A percentile compares a stretch with the other conserved stretches of the same genome.
These are phyloP conservation scores for Trachemys scripta DNA, from an alignment of 2,113 vertebrate genomes.

Conservation along the genomic window DNA sequence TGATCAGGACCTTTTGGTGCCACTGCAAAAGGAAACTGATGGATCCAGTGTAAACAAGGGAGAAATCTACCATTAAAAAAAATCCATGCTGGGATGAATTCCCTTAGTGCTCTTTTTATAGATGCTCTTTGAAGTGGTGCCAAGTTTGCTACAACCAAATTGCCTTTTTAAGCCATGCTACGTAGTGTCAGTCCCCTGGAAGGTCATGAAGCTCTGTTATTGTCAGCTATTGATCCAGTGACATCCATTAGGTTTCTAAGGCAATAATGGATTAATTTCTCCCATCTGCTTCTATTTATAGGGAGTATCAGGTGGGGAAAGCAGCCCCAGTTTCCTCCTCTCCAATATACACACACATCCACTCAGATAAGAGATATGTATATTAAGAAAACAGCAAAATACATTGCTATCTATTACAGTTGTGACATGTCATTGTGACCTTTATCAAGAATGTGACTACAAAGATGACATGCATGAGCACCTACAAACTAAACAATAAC, in stretches of 20 bases:
- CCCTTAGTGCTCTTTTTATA: not conserved
- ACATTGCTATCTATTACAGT: not conserved
- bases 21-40: not conserved
- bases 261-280: not conserved
- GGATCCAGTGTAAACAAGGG: not conserved
- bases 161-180: not conserved
- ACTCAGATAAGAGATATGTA: not conserved
- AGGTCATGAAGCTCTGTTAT: not conserved
- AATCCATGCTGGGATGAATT: not conserved
- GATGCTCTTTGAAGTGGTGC: not conserved
- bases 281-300: not conserved
- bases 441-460: not conserved
- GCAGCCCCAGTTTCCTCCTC: not conserved
- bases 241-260: not conserved
- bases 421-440: not conserved
- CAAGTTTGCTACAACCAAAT: not conserved
- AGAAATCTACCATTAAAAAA: not conserved
- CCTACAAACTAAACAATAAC: not conserved
- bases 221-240: not conserved
- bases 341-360: not conserved
- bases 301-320: not conserved
- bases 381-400: not conserved
- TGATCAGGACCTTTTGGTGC: not conserved
- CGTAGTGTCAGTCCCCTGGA: not conserved
- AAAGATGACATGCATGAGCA: not conserved